Evolutionary conservation across 2,113 vertebrate species (phyloP), one percentile per base, ranked within the genome.

Genomic region (Otus sunia): DNA sequence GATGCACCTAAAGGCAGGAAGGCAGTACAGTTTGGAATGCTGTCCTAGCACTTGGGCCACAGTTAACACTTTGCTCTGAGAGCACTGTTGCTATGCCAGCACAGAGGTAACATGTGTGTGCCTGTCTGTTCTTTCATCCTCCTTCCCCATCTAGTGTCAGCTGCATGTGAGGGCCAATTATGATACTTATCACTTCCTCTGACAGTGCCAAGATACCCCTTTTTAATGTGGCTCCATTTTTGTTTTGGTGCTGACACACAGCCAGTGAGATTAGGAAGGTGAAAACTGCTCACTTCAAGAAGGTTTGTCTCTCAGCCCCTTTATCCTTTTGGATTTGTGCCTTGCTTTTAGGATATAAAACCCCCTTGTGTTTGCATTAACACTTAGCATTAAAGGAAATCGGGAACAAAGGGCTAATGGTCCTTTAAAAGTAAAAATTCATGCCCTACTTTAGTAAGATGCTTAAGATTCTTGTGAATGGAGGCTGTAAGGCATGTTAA

Each of bases 391-490:
- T 80, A 86, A 87, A 91, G 34, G 67, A 95, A 97, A 88, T 91
- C 21, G 32, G 71, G 72, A 95, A 92, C 91, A 96, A 95, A 97
- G 71, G 63, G 41, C 88, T 91, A 96, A 96, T 86, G 53, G 92
- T 97, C 26, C 90, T 86, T 93, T 95, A 81, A 95, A 92, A 89
- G 85, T 74, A 92, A 92, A 84, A 93, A 92, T n/a, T 66, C 49
- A 55, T 91, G 80, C 76, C 95, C 97, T 94, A 92, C 72, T 97
- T 97, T 32, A 87, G 75, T 97, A 96, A 97, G 79, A 72, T 96
- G 93, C 96, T 97, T 97, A 96, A 86, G 60, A 87, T 96, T 96
- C 89, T 97, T 82, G 69, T 97, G 92, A 96, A 96, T 93, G 92
- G 76, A 80, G 76, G 73, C 88, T 96, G 56, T 88, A 90, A 93